These are phyloP conservation scores for Catagonus wagneri DNA, from an alignment of 2,113 vertebrate genomes.

Conservation along the genomic window DNA sequence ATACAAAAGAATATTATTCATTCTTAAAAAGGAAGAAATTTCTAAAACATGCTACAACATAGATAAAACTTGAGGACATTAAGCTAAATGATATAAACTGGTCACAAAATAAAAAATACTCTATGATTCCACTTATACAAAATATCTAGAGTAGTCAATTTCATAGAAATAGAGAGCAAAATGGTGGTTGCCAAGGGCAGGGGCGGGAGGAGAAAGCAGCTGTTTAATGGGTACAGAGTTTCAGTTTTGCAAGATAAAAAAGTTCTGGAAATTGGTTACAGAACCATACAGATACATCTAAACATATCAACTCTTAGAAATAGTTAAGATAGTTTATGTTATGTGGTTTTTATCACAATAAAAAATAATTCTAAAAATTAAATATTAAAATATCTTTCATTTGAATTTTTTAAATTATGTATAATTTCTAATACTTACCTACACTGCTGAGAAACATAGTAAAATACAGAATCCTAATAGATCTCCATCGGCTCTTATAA, in stretches of 20 bases:
- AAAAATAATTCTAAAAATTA: background rate
- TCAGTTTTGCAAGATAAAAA: background rate
- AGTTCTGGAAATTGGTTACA: background rate
- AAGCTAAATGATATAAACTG: background rate
- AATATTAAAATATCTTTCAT: conserved; percentile 18
- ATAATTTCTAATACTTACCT: conserved; percentile 89
- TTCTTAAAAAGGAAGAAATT: conserved; percentile 24
- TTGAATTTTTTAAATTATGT: background rate
- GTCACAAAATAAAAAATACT: conserved; percentile 5
- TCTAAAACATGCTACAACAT: background rate
- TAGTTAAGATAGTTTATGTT: background rate
- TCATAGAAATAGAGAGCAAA: background rate
- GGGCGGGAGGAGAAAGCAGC: background rate
- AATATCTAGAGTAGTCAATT: background rate
- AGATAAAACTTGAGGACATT: background rate
- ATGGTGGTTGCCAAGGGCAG: background rate
- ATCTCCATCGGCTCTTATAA: conserved; percentile 94
- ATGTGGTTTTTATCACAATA: conserved; percentile 36
- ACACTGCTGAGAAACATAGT: conserved; percentile 99
- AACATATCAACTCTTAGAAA: background rate
- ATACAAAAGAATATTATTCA: background rate
- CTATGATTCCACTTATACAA: background rate
- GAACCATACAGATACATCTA: background rate
- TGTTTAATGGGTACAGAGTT: background rate
- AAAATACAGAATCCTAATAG: conserved; percentile 96